Evolutionary conservation across 2,888 invertebrate genomes (phyloP).

Genomic region (Pristionchus japonicus): DNA sequence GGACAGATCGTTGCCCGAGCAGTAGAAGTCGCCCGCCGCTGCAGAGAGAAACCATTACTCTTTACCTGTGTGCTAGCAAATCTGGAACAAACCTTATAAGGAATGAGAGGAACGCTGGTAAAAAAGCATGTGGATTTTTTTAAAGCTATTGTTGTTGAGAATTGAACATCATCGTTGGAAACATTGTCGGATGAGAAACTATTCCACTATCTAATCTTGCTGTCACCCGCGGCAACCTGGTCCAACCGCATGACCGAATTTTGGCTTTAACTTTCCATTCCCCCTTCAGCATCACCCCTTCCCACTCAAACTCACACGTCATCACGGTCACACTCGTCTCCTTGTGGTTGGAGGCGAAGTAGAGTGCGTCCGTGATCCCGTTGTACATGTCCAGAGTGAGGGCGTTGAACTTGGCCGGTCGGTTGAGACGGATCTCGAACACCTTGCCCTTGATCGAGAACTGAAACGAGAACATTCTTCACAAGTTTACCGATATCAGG

Average conservation of each 20-base stretch:
- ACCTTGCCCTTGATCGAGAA: constrained; percentile 63
- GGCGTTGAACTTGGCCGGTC: constrained; percentile 72
- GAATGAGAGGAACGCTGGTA: too few relatives aligned
- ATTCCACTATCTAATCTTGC: neutral
- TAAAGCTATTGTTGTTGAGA: too few relatives aligned
- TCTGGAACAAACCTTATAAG: too few relatives aligned
- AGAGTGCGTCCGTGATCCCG: constrained; percentile 56
- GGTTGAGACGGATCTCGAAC: constrained; percentile 68
- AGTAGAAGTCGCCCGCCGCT: constrained; percentile 84
- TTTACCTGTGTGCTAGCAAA: too few relatives aligned
- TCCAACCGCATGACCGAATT: neutral
- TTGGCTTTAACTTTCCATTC: too few relatives aligned
- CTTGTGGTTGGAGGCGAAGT: constrained; percentile 79
- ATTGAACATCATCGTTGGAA: too few relatives aligned
- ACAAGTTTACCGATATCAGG: neutral
- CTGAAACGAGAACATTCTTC: constrained; percentile 49
- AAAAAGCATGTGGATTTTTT: too few relatives aligned
- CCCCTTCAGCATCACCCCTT: too few relatives aligned
- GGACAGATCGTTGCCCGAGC: constrained; percentile 86
- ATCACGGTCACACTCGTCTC: constrained; percentile 83
- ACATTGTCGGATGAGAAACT: too few relatives aligned
- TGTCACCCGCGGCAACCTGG: too few relatives aligned
- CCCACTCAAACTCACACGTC: constrained; percentile 81
- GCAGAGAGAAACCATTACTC: too few relatives aligned
- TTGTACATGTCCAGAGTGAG: constrained; percentile 71